Base-by-base conservation (phyloP, 2,797 vertebrate genomes). In the Cetoscarus ocellatus region DNA sequence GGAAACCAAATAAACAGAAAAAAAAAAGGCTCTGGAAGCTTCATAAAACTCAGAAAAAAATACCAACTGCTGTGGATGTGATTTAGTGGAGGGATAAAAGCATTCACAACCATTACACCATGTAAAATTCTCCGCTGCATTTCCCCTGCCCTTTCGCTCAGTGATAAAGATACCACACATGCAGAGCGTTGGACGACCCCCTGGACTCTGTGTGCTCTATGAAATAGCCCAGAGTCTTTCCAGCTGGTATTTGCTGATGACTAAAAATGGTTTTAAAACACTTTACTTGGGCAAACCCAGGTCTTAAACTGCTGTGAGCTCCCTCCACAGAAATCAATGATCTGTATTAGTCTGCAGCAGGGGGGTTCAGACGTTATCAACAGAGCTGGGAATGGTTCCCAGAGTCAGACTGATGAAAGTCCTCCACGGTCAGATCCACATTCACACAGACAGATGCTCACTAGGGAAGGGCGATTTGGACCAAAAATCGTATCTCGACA, bases 81-180 rank as follows among this genome's bases (percentile, higher is more conserved):
- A 90, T 88, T 77, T 83, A 86, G 72, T 55, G 17, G 64, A 44
- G 73, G 75, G 70, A 86, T 86, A 88, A 90, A 91, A 87, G 61
- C 81, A 35, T 78, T 72, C 53, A 14, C 69, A 60, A 73, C 67
- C 62, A 63, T 85, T 78, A 80, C 74, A 63, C 64, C 75, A 84
- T 85, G 87, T 85, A 67, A 80, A 86, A 75, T 40, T 62, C 80
- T 84, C 53, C 27, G 65, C 77, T 82, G 77, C 72, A 60, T 77
- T 82, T 79, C 77, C 72, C 38, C 60, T 80, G 82, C 73, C 76
- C 79, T 88, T 80, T 82, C 51, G 69, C 50, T 70, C 56, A 14
- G 43, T 3, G 67, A 69, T 70, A 52, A 51, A 70, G 66, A 67
- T 13, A 3, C 61, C 14, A 55, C 65, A 59, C 80, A 67, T 79